Percentiles rank a stretch among this genome's conserved stretches.
Evolutionary conservation across 2,888 invertebrate genomes (phyloP).

Genomic region (Celastrina argiolus): DNA sequence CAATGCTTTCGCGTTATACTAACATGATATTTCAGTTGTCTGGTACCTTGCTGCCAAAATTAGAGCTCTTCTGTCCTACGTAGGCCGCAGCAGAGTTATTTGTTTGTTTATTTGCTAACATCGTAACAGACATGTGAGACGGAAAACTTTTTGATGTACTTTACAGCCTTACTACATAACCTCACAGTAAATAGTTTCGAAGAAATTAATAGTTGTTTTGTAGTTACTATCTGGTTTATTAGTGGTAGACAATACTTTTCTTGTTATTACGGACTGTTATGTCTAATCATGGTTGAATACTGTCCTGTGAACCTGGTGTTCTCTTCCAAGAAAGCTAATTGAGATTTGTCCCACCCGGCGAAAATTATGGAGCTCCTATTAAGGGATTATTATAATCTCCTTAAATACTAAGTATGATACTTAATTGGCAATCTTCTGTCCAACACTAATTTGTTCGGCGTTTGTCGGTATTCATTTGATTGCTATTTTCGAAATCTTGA

Average conservation of each 20-base stretch:
- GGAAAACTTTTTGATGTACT: background rate
- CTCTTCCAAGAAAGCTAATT: background rate
- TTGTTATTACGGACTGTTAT: background rate
- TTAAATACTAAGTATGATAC: background rate
- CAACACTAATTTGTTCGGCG: background rate
- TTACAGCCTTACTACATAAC: background rate
- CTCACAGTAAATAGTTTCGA: background rate
- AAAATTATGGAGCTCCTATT: background rate
- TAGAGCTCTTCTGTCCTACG: background rate
- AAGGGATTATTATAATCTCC: constrained; percentile 1
- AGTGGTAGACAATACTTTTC: background rate
- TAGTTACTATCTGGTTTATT: background rate
- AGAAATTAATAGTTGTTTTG: background rate
- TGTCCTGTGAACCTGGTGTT: background rate
- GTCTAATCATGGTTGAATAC: background rate
- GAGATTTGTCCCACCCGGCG: background rate
- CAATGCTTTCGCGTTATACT: no score
- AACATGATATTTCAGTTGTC: no score
- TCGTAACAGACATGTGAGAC: background rate
- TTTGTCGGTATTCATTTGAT: background rate
- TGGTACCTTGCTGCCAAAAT: background rate
- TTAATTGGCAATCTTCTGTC: background rate
- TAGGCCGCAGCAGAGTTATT: background rate
- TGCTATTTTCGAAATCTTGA: background rate
- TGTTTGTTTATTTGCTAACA: background rate